These are phyloP conservation scores for Pantherophis vulpinus DNA, from an alignment of 2,797 vertebrate species.

Conservation along the genomic window DNA sequence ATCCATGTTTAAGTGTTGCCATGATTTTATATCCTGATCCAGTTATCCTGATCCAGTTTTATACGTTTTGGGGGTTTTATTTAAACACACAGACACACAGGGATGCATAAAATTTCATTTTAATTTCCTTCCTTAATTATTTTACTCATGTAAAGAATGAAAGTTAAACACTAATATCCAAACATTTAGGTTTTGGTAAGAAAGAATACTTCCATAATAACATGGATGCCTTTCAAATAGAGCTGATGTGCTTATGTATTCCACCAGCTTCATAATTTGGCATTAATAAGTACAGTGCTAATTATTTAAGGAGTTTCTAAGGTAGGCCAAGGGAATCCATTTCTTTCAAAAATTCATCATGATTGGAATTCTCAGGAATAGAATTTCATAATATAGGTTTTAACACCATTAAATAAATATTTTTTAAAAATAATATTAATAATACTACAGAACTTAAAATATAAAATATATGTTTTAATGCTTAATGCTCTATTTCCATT, in stretches of 20 bases:
- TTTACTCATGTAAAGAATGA: not conserved
- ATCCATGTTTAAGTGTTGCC: not conserved
- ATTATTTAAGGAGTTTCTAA: not conserved
- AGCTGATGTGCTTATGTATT: not conserved
- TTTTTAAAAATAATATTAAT: not conserved
- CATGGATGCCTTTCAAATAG: not conserved
- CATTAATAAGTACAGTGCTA: not conserved
- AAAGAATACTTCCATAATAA: not conserved
- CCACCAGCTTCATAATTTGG: not conserved
- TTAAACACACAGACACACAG: not conserved
- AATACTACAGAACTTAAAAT: not conserved
- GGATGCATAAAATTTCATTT: not conserved
- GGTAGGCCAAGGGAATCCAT: not conserved
- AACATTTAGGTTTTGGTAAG: not conserved
- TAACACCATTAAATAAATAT: not conserved
- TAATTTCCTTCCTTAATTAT: not conserved
- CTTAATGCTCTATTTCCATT: not conserved
- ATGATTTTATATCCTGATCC: not conserved
- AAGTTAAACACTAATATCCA: not conserved
- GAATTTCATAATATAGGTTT: not conserved
- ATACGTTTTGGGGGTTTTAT: not conserved
- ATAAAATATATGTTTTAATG: constrained; percentile 7
- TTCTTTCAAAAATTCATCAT: not conserved
- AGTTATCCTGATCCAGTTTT: not conserved
- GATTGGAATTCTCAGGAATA: not conserved